Evolutionary conservation across 92 coral and sea anemone genomes (phyloP).

Genomic region (Metridium senile): DNA sequence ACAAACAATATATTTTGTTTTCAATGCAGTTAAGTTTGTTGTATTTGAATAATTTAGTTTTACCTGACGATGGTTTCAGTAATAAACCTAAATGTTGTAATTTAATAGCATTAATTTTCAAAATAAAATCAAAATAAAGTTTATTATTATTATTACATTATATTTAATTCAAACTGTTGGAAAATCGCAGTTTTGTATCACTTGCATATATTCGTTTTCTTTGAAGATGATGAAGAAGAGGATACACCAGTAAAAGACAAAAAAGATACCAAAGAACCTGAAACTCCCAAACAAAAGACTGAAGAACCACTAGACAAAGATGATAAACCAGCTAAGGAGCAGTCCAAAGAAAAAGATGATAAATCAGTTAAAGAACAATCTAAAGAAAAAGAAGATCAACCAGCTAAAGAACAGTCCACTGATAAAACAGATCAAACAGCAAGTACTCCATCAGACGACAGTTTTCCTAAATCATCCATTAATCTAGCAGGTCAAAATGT

Average conservation of each 20-base stretch:
- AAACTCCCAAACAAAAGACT: neutral
- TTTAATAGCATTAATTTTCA: no score
- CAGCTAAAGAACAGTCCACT: slow-evolving; percentile 13
- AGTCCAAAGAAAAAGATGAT: slow-evolving; percentile 18
- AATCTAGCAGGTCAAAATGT: slow-evolving; percentile 88
- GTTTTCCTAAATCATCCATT: slow-evolving; percentile 10
- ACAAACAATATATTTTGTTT: no score
- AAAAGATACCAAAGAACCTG: slow-evolving; percentile 32
- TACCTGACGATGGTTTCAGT: no score
- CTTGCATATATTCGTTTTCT: neutral
- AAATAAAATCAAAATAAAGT: no score
- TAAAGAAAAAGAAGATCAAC: slow-evolving; percentile 13
- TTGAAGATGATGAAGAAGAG: slow-evolving; percentile 25
- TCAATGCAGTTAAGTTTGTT: no score
- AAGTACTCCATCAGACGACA: slow-evolving; percentile 20
- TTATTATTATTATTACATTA: no score
- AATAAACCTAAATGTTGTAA: no score
- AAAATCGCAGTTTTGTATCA: no score
- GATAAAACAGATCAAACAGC: slow-evolving; percentile 22
- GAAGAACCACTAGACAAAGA: slow-evolving; percentile 14
- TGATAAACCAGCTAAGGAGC: slow-evolving; percentile 17
- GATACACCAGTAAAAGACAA: slow-evolving; percentile 4
- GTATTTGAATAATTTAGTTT: no score
- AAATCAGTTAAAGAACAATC: slow-evolving; percentile 10
- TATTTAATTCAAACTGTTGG: no score